These are phyloP conservation scores for Helogale parvula DNA, from an alignment of 2,113 vertebrate genomes.

Conservation along the genomic window DNA sequence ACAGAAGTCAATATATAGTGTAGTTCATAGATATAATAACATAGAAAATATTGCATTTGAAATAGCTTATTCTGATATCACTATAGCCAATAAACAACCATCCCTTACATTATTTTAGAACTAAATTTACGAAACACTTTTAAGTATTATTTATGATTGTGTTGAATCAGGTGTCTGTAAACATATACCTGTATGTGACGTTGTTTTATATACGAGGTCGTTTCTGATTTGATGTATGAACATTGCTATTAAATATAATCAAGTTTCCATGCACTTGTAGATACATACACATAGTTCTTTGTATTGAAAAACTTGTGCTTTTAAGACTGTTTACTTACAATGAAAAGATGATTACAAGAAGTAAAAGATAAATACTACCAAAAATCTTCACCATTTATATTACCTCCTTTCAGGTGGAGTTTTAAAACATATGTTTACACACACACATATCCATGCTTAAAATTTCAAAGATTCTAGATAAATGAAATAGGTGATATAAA, in stretches of 20 bases:
- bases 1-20: not conserved
- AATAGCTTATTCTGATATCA: not conserved
- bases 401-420: not conserved
- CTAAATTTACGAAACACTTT: not conserved
- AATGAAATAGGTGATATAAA: not conserved
- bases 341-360: constrained; percentile 38
- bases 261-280: not conserved
- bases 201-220: not conserved
- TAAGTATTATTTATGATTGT: not conserved
- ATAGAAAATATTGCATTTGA: not conserved
- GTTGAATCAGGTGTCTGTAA: constrained; percentile 49
- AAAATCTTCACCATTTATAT: constrained; percentile 13
- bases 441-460: constrained; percentile 30
- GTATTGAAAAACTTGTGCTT: constrained; percentile 14
- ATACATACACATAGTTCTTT: not conserved
- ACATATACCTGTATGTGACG: not conserved
- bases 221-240: not conserved
- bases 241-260: not conserved
- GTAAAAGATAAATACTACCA: not conserved
- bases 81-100: not conserved
- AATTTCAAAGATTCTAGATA: constrained; percentile 15
- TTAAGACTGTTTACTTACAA: constrained; percentile 21
- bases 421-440: constrained; percentile 2
- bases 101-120: constrained; percentile 8
- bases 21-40: not conserved